Conservation (phyloP, 1,140 invertebrate species). For the Drosophila kohkoa region DNA sequence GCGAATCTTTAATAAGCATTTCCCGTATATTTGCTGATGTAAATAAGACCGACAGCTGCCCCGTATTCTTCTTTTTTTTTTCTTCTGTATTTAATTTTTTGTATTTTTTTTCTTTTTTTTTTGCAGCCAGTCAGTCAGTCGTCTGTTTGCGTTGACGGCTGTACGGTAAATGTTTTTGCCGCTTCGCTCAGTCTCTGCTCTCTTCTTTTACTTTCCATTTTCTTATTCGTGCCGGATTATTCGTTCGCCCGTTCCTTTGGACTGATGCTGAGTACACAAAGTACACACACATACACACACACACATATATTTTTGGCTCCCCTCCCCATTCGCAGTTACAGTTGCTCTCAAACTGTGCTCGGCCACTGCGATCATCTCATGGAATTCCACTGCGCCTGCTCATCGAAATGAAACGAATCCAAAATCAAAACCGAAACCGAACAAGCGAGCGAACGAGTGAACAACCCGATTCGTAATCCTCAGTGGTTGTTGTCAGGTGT, state of each 20-base stretch:
- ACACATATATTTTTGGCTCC: conserved; percentile 33
- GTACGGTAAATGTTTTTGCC: conserved; percentile 68
- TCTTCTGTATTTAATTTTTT: too few species aligned
- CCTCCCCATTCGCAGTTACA: conserved; percentile 42
- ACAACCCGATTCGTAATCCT: conserved; percentile 12
- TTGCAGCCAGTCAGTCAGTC: conserved; percentile 9
- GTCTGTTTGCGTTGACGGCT: conserved; percentile 73
- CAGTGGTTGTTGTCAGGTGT: background rate
- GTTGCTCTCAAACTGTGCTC: conserved; percentile 62
- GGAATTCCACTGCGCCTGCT: conserved; percentile 45
- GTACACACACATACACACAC: too few species aligned
- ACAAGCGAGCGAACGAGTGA: too few species aligned
- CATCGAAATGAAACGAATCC: background rate
- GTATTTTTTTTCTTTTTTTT: too few species aligned
- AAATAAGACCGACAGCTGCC: conserved; percentile 15
- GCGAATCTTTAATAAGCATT: conserved; percentile 1
- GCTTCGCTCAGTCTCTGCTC: conserved; percentile 30
- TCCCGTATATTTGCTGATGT: conserved; percentile 5
- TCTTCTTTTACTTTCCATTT: conserved; percentile 76
- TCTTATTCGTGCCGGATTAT: conserved; percentile 23
- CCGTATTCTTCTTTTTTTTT: background rate
- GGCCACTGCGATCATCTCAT: conserved; percentile 39
- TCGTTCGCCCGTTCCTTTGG: conserved; percentile 35
- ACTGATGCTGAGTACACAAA: conserved; percentile 18
- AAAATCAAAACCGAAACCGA: background rate